A percentile compares a stretch with the other conserved stretches of the same genome.
phyloP scores from a whole-genome alignment of 1,140 invertebrate genomes.

The Diprion similis region DNA sequence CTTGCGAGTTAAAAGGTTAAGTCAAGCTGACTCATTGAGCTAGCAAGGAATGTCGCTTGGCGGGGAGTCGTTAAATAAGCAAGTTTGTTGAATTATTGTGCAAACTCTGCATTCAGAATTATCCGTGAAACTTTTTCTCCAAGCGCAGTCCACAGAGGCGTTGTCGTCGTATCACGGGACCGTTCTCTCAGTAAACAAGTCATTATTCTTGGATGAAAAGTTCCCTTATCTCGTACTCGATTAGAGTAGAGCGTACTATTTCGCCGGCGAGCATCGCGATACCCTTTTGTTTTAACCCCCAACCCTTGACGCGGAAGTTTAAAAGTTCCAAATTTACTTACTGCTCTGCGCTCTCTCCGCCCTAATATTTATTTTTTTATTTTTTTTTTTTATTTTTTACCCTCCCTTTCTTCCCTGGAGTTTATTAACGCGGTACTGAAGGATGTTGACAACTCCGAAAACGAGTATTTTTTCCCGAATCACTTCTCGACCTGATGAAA shows the following conservation, averaged over 20 bases:
- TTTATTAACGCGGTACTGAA: constrained; percentile 23
- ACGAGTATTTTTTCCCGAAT: no score
- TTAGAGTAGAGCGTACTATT: constrained; percentile 40
- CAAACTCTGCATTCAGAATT: no score
- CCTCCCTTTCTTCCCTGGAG: constrained; percentile 5
- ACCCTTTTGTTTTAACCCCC: constrained; percentile 2
- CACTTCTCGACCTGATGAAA: no score
- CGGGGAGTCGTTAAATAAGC: no score
- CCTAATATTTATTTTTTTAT: not conserved
- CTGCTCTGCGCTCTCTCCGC: constrained; percentile 8
- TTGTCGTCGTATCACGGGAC: no score
- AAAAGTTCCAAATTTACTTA: constrained; percentile 40
- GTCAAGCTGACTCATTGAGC: no score
- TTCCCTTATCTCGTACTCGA: constrained; percentile 43
- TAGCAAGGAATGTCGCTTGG: no score
- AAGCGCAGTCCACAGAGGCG: no score
- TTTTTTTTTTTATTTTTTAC: constrained; percentile 1
- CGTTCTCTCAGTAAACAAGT: constrained; percentile 38
- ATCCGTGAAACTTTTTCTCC: no score
- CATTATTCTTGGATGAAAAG: constrained; percentile 29
- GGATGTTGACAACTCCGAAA: no score
- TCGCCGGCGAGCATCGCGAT: constrained; percentile 29
- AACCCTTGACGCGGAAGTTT: constrained; percentile 15
- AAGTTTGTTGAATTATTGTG: no score
- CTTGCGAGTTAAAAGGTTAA: no score